Conservation (phyloP, 2,113 vertebrate species). For the Steatornis caripensis region DNA sequence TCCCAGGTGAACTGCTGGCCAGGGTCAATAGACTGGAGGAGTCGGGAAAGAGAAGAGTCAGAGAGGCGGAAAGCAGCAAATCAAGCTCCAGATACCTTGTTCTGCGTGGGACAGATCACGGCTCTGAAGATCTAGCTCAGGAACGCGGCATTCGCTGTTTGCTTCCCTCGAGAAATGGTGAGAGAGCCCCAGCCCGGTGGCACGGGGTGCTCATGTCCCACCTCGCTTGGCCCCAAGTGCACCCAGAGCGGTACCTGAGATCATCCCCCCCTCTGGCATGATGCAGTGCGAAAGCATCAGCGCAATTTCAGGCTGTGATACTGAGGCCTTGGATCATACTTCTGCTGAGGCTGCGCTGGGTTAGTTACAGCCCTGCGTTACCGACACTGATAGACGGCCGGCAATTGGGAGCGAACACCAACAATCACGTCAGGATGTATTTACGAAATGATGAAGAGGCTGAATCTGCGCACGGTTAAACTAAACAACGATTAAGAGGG, state of each 20-base stretch:
- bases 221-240: background rate
- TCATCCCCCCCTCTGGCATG: background rate
- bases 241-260: background rate
- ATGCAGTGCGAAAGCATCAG: background rate
- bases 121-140: background rate
- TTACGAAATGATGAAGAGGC: background rate
- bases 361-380: background rate
- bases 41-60: background rate
- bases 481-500: background rate
- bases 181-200: background rate
- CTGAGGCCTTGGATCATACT: background rate
- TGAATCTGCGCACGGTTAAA: background rate
- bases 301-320: background rate
- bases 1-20: constrained; percentile 99
- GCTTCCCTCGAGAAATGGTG: background rate
- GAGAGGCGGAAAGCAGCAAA: background rate
- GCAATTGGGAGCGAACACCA: background rate
- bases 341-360: background rate
- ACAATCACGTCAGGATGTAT: background rate
- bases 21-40: constrained; percentile 90
- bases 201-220: background rate
- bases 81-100: background rate
- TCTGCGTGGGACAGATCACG: fast-evolving
- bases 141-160: fast-evolving
- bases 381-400: fast-evolving